These are phyloP conservation scores for Bombus soroeensis DNA, from an alignment of 1,140 invertebrate genomes.

Conservation along the genomic window DNA sequence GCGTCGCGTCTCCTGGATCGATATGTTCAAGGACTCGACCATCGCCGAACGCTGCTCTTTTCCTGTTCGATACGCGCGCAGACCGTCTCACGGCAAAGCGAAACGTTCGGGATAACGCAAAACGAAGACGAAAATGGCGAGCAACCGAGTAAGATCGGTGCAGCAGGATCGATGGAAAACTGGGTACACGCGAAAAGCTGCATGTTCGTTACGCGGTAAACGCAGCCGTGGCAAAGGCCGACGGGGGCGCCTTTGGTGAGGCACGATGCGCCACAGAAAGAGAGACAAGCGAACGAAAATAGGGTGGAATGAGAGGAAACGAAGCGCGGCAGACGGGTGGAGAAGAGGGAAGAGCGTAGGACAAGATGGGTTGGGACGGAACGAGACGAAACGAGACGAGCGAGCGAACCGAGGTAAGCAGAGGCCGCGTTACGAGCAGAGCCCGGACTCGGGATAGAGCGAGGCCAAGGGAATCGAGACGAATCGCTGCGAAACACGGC, in stretches of 20 bases:
- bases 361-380: not conserved
- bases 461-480: not conserved
- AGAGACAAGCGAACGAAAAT: not conserved
- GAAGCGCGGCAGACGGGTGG: not conserved
- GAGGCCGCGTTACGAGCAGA: not conserved
- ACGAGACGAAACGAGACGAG: not conserved
- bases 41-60: not conserved
- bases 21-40: constrained; percentile 24
- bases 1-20: constrained; percentile 3
- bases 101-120: not conserved
- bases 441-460: not conserved
- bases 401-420: not conserved
- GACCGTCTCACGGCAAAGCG: not conserved
- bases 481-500: not conserved
- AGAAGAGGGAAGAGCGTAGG: not conserved
- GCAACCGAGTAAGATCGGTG: too few relatives aligned
- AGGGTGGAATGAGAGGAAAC: not conserved
- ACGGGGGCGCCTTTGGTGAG: too few relatives aligned
- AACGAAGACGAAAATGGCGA: too few relatives aligned
- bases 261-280: not conserved
- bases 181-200: not conserved
- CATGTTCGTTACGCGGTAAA: too few relatives aligned
- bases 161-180: not conserved
- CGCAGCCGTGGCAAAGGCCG: too few relatives aligned
- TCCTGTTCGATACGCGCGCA: not conserved